phyloP scores from a whole-genome alignment of 2,797 vertebrate species.

The Pelochelys cantorii region DNA sequence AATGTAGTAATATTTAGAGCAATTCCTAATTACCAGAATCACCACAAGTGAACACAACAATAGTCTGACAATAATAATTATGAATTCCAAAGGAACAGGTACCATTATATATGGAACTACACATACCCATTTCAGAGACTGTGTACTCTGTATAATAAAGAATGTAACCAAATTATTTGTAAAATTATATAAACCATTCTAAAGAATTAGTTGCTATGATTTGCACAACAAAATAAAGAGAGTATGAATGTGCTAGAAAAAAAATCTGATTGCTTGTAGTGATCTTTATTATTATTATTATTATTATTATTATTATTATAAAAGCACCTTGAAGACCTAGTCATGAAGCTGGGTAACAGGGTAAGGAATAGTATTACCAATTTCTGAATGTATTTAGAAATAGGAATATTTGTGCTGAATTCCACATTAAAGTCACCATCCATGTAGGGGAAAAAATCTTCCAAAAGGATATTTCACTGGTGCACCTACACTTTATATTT shows the following conservation, averaged over 20 bases:
- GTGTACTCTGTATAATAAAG: neutral
- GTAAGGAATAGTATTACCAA: neutral
- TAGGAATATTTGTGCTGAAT: neutral
- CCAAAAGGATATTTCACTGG: neutral
- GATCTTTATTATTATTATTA: neutral
- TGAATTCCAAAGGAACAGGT: neutral
- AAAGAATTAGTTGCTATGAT: neutral
- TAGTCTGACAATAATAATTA: neutral
- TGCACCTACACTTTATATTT: neutral
- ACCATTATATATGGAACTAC: neutral
- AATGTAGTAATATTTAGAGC: neutral
- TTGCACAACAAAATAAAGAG: neutral
- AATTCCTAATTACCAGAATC: neutral
- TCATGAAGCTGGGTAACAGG: neutral
- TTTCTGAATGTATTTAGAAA: neutral
- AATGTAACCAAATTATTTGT: neutral
- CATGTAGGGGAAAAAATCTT: neutral
- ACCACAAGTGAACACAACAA: neutral
- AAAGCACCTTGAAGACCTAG: rapidly evolving
- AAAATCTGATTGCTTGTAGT: neutral
- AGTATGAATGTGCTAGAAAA: neutral
- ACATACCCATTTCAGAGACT: neutral
- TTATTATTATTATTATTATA: neutral
- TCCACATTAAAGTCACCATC: neutral
- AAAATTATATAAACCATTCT: neutral